Percentiles rank a stretch among this genome's conserved stretches.
These are phyloP conservation scores for Benthosema pterotum DNA, from an alignment of 2,797 vertebrate species.

Conservation along the genomic window DNA sequence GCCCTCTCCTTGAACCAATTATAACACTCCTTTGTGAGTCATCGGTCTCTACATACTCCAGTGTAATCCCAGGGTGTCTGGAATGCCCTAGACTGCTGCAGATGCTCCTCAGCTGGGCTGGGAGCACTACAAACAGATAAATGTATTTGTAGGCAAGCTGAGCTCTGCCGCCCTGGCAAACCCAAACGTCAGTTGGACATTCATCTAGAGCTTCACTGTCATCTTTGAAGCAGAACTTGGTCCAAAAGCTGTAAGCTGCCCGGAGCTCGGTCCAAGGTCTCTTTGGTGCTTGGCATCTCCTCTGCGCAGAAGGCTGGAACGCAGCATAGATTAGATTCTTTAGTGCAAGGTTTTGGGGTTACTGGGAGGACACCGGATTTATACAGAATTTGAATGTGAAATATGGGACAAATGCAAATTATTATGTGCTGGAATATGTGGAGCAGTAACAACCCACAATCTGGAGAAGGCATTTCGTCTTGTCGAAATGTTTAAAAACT, in stretches of 20 bases:
- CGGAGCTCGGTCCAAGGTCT: constrained; percentile 3
- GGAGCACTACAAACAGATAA: constrained; percentile 64
- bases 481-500: too few relatives aligned
- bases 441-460: too few relatives aligned
- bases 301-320: neutral
- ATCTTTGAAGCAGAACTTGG: neutral
- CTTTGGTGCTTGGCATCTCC: neutral
- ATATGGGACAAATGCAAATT: too few relatives aligned
- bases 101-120: constrained; percentile 47
- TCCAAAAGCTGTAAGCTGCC: neutral
- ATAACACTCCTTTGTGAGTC: constrained; percentile 63
- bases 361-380: too few relatives aligned
- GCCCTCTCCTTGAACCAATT: constrained; percentile 59
- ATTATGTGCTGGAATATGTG: too few relatives aligned
- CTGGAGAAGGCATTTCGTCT: too few relatives aligned
- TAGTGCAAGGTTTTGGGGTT: neutral
- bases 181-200: constrained; percentile 21
- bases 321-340: neutral
- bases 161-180: constrained; percentile 16
- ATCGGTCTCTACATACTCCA: constrained; percentile 56
- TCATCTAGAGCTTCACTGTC: constrained; percentile 12
- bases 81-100: constrained; percentile 55
- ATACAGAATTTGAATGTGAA: too few relatives aligned
- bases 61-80: constrained; percentile 56
- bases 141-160: constrained; percentile 26